Conservation (phyloP, 2,797 vertebrate genomes). For the Phrynocephalus vlangalii region DNA sequence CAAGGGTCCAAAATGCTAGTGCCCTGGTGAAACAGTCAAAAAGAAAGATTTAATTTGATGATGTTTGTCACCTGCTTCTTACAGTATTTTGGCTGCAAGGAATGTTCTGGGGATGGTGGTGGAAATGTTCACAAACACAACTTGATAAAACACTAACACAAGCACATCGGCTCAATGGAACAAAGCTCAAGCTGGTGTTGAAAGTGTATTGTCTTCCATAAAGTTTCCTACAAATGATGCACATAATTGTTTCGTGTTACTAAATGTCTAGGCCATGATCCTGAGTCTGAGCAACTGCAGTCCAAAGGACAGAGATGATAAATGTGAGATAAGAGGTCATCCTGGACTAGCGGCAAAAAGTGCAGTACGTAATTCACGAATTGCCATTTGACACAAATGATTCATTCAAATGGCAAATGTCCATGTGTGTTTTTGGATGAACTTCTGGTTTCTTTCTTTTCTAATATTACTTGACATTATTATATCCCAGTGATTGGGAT, state of each 20-base stretch:
- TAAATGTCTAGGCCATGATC: constrained; percentile 28
- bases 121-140: not conserved
- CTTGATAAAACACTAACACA: constrained; percentile 23
- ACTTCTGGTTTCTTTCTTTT: constrained; percentile 31
- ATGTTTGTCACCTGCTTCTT: not conserved
- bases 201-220: not conserved
- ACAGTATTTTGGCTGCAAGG: not conserved
- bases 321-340: not conserved
- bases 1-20: not conserved
- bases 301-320: not conserved
- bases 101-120: constrained; percentile 15
- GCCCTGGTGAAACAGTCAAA: not conserved
- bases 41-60: not conserved
- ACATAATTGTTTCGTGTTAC: not conserved
- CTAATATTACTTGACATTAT: constrained; percentile 61
- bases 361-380: constrained; percentile 2
- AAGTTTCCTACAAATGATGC: not conserved
- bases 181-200: not conserved
- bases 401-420: constrained; percentile 33
- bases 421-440: constrained; percentile 14
- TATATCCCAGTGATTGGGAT: constrained; percentile 53
- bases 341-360: not conserved
- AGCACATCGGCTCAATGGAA: not conserved
- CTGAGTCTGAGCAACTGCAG: not conserved
- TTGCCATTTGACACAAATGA: constrained; percentile 12